Conservation (phyloP, 2,113 vertebrate genomes). For the Xiphophorus couchianus region DNA sequence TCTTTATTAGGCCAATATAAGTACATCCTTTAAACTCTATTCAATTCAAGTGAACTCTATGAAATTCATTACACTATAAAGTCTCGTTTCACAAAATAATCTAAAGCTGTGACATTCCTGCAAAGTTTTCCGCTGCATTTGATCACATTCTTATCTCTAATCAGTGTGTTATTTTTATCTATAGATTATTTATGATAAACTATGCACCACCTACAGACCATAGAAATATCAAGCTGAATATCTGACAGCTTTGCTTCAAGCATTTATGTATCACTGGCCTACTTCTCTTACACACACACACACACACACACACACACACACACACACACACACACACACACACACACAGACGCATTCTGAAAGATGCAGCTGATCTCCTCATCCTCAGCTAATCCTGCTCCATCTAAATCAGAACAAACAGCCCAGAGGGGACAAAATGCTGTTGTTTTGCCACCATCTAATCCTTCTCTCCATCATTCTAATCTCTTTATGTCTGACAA, state of each 20-base stretch:
- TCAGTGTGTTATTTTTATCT: not conserved
- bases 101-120: not conserved
- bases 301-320: conserved; percentile 23
- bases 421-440: conserved; percentile 49
- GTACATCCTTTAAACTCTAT: too few relatives aligned
- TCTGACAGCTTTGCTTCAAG: conserved; percentile 70
- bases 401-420: conserved; percentile 69
- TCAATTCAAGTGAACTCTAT: not conserved
- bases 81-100: not conserved
- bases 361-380: conserved; percentile 55
- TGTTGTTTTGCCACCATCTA: conserved; percentile 61
- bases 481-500: conserved; percentile 69
- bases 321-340: conserved; percentile 31
- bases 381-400: conserved; percentile 70
- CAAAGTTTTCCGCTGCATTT: conserved; percentile 4
- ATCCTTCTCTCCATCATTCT: conserved; percentile 68
- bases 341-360: not conserved
- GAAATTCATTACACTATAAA: not conserved
- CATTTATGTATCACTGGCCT: conserved; percentile 48
- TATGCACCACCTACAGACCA: conserved; percentile 50
- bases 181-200: conserved; percentile 16
- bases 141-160: not conserved
- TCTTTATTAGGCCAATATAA: too few relatives aligned
- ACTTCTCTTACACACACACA: conserved; percentile 50
- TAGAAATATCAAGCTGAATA: conserved; percentile 44